Evolutionary conservation across 1,140 invertebrate species (phyloP), one percentile per base, ranked within the genome.

Genomic region (Procambarus virginalis): DNA sequence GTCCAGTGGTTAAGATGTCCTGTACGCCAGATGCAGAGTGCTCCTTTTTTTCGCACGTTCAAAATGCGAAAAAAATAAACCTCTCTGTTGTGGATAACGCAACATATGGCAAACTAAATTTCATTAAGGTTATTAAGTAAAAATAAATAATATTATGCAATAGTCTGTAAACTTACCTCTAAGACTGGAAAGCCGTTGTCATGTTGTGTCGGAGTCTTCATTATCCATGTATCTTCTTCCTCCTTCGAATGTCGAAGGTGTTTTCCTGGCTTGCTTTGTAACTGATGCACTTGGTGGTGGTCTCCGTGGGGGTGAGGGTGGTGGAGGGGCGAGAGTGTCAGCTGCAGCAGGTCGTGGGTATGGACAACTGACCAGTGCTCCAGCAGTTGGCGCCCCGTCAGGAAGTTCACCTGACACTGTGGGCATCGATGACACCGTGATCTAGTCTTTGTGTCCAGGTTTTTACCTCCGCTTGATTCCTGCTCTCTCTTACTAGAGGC

Each of bases 321-420:
- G 20, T 75, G 79, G 86, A 82, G 79, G 64, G 78, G 79, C 3
- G 49, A 51, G 46, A 81, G 86, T 60, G 20, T 49, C 49, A 73
- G 34, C 58, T 88, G 77, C 4, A 82, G 79, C 10, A 55, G 48
- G 48, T 88, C 86, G 64, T 88, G 79, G 9, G 78, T 88, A 49
- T 88, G 86, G 64, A 82, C 81, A 58, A 81, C 68, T 10, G 86
- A 78, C 86, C 86, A 88, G 78, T 88, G 86, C 34, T 88, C 86
- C 64, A 88, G 79, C 22, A 88, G 68, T 22, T 88, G 78, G 3
- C 49, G 17, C 48, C 46, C 80, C 10, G 78, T 88, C 49, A 82
- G 86, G 79, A 88, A 88, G 64, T 70, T 70, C 20, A 88, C 86
- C 68, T 88, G 86, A n/a, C 86, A 88, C 48, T 55, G 34, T 12